phyloP scores from a whole-genome alignment of 2,113 vertebrate species.

The Cacatua alba region DNA sequence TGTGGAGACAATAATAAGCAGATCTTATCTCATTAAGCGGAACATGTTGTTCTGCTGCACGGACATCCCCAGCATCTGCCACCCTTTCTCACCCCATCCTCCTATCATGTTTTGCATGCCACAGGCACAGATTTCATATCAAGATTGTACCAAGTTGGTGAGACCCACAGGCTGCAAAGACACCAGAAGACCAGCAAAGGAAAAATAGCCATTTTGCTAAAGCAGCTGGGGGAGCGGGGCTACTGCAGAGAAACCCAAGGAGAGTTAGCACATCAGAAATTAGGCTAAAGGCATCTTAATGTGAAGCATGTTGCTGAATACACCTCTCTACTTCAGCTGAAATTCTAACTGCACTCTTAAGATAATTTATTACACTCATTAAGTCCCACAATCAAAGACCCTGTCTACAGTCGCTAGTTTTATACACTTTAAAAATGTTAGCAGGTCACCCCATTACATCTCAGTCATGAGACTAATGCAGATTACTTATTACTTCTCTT shows the following conservation, averaged over 20 bases:
- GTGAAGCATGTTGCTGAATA: constrained; percentile 49
- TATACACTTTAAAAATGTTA: constrained; percentile 49
- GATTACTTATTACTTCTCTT: constrained; percentile 64
- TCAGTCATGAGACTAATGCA: constrained; percentile 61
- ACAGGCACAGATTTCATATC: neutral
- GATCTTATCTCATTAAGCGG: neutral
- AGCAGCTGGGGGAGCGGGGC: neutral
- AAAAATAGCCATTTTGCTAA: neutral
- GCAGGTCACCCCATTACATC: constrained; percentile 58
- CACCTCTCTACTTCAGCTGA: constrained; percentile 27
- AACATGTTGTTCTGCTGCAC: neutral
- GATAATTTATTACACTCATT: constrained; percentile 63
- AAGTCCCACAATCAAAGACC: constrained; percentile 23
- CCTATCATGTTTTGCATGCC: neutral
- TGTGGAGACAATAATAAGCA: neutral
- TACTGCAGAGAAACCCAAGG: neutral
- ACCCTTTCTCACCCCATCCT: neutral
- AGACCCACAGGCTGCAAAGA: neutral
- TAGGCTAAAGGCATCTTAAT: constrained; percentile 46
- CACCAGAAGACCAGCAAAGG: neutral
- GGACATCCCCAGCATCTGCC: constrained; percentile 7
- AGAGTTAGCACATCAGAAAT: neutral
- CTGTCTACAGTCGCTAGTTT: constrained; percentile 39
- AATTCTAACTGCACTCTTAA: constrained; percentile 37
- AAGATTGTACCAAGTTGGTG: neutral